Base-by-base conservation (phyloP, 2,113 vertebrate genomes). In the Hystrix cristata region DNA sequence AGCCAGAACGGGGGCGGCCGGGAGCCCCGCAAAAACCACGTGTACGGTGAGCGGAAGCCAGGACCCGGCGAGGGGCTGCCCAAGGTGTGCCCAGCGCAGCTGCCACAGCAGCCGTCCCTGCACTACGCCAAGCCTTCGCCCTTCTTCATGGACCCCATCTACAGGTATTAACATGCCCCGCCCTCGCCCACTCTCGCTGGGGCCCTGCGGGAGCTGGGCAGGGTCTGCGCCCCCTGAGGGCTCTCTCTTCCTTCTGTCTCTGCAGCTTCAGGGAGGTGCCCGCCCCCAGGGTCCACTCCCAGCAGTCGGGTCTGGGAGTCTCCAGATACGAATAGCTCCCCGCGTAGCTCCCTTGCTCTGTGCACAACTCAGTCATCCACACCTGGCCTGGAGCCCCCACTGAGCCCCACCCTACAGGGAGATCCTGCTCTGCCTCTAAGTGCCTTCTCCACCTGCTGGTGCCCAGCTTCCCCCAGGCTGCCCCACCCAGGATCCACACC, bases 121-220 rank as follows among this genome's bases (percentile, higher is more conserved):
- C 99, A 99, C 98, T 99, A 99, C 0, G 99, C 99, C 98, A 99
- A 99, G 98, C 99, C 99, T 72, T 99, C 99, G 0, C 99, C 99
- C 82, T 99, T 99, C 98, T 99, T 99, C 99, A 99, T 99, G 99
- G 99, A 99, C 98, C 99, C 99, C 95, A 99, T 99, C 97, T 99
- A 99, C 99, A 99, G 99, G 99, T 99, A 99, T 99, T 99, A 99
- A 99, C 99, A 99, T 98, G 98, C 98, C 98, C 99, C 98, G 96
- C 96, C 98, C 98, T 98, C 97, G 94, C 79, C 7, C 0, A 15
- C 96, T 69, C 21, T 87, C 19, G 8, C 25, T 59, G 11, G 18
- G 90, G 95, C 71, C 18, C 5, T 15, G 9, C 0, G 67, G 78
- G 2, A 3, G 62, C 48, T 3, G 94, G 85, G 87, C 0, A 21